Base-by-base conservation (phyloP, 2,797 vertebrate species). In the Manis crassicaudata region DNA sequence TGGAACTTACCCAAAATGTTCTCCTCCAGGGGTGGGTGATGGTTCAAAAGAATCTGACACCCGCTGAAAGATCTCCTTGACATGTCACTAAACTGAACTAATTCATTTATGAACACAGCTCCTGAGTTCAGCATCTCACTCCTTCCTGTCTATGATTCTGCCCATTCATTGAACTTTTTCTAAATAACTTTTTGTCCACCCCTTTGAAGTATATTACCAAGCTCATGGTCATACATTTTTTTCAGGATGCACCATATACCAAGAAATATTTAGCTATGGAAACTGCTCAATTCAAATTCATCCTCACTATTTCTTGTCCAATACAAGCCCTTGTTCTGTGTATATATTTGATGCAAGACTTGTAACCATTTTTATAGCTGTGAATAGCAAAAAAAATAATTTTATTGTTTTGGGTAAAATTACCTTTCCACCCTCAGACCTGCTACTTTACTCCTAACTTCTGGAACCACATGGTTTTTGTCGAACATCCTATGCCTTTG, bases 1-100 rank as follows among this genome's bases (percentile, higher is more conserved):
- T 94, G 96, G 83, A 75, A 90, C 9, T 80, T 84, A 73, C 65
- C 94, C 27, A 65, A 29, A 77, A 68, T 3, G 12, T 87, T 10
- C 8, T 60, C 56, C 56, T 43, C 6, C 32, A 62, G 90, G 60
- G 65, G 0, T 84, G 88, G 35, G 54, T 0, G 90, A 96, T 21
- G 9, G 32, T 46, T 94, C 54, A 87, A 54, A 80, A 86, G 96
- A 40, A 75, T 46, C 40, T n/a, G 73, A 96, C 72, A 37, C 84
- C 84, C 32, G 32, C 14, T 72, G 89, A 90, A 84, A 76, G 92
- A 76, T 92, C 96, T 93, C 80, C 37, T 82, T 88, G 65, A 68
- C 56, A 58, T 54, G 76, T 79, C 88, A n/a, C 62, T n/a, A 27
- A 95, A 92, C 83, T 87, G 67, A 93, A 80, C 17, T 54, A 68